Conservation (phyloP, 1,140 invertebrate species). For the Proctacanthus coquilletti region DNA sequence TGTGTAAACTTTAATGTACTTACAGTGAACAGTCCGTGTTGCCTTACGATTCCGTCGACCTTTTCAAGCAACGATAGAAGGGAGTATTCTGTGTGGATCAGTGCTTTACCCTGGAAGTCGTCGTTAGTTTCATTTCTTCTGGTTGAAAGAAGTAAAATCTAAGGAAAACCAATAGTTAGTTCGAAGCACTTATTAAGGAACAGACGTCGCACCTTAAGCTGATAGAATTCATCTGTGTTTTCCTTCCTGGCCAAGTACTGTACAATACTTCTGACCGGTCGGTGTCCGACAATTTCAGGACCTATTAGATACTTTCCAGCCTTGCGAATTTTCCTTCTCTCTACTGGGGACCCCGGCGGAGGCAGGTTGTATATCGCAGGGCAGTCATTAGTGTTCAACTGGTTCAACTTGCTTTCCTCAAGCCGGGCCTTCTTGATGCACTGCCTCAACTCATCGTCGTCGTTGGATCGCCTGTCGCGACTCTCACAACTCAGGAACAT, state of each 20-base stretch:
- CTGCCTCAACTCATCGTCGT: no score
- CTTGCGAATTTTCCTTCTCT: slow-evolving; percentile 32
- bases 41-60: slow-evolving; percentile 60
- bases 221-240: slow-evolving; percentile 59
- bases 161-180: no score
- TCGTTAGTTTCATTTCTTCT: no score
- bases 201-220: slow-evolving; percentile 68
- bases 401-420: no score
- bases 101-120: slow-evolving; percentile 60
- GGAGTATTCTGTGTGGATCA: slow-evolving; percentile 67
- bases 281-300: slow-evolving; percentile 47
- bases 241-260: slow-evolving; percentile 61
- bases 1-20: no score
- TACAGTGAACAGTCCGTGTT: slow-evolving; percentile 70
- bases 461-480: no score
- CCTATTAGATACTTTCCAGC: slow-evolving; percentile 59
- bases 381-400: no score
- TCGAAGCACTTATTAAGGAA: no score
- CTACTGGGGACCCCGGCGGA: slow-evolving; percentile 17
- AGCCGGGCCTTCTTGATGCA: no score
- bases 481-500: no score
- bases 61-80: slow-evolving; percentile 53
- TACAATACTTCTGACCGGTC: slow-evolving; percentile 62
- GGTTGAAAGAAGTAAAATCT: no score
- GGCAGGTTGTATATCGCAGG: no score